Evolutionary conservation across 1,140 invertebrate genomes (phyloP), one percentile per base, ranked within the genome.

Genomic region (Trachelipus rathkii): DNA sequence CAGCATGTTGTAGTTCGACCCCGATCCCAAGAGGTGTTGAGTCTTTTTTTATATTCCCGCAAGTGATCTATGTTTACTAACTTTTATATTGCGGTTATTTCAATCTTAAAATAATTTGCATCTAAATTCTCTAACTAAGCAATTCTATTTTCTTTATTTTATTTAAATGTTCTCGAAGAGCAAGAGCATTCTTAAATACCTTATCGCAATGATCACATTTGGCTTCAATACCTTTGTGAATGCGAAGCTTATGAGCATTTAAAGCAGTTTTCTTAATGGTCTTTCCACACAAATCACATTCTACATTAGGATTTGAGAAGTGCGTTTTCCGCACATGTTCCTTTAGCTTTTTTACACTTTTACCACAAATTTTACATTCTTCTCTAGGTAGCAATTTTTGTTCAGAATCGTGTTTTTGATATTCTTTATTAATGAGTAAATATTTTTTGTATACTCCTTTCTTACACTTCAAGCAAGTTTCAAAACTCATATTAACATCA

Each of bases 391-490:
- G 50, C 11, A 60, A 13, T 60, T 60, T 19, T 15, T 2, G 11
- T 60, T 60, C 50, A 33, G 33, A 33, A 13, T 60, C 8, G 50
- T 1, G 19, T 15, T 60, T 8, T 3, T 15, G 11, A 8, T 60
- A 60, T 15, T 19, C 19, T 19, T 60, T 19, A 60, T 60, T 60
- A 13, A 15, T 8, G 19, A 60, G 50, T 60, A 60, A 60, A 60
- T 60, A 60, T 60, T 60, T 60, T 19, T 60, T 60, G 19, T 60
- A 60, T 60, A 60, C 4, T 15, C 50, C 50, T 60, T 60, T 60
- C 19, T 60, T 60, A 19, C 50, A 60, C 19, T 60, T 60, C 50
- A 60, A 60, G 19, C 50, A 60, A 60, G 50, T 60, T 15, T 15
- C 19, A 60, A 60, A 60, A 60, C 8, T 60, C 19, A 33, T 33